Evolutionary conservation across 2,797 vertebrate species (phyloP).

Genomic region (Amphiprion clarkii): DNA sequence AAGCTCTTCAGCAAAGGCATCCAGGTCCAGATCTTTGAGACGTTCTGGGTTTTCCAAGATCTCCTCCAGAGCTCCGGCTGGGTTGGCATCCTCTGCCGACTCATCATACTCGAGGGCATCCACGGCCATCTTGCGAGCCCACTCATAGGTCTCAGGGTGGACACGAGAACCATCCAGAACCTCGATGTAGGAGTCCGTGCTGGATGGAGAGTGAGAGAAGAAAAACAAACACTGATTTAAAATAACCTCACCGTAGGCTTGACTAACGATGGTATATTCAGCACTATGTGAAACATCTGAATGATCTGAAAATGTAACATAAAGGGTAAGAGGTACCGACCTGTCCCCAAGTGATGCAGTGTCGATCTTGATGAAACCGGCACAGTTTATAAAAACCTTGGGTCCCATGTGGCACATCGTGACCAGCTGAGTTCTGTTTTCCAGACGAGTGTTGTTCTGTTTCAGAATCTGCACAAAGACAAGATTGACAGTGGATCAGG

Average conservation of each 20-base stretch:
- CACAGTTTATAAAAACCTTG: conserved; percentile 99
- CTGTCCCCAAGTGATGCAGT: conserved; percentile 98
- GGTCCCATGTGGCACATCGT: conserved; percentile 99
- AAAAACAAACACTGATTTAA: neutral
- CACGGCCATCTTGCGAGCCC: conserved; percentile 99
- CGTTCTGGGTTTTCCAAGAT: conserved; percentile 98
- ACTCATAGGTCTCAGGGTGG: conserved; percentile 98
- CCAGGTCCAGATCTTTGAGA: conserved; percentile 96
- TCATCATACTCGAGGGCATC: conserved; percentile 99
- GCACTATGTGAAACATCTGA: neutral
- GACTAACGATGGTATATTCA: neutral
- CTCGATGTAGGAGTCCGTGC: conserved; percentile 98
- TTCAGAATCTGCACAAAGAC: conserved; percentile 91
- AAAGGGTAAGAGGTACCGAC: conserved; percentile 68
- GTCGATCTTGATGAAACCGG: conserved; percentile 99
- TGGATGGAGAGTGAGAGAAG: conserved; percentile 63
- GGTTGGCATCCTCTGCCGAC: conserved; percentile 98
- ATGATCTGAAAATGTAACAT: neutral
- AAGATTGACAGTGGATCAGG: neutral
- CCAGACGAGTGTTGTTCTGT: conserved; percentile 98
- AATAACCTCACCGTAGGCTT: neutral
- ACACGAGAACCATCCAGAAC: conserved; percentile 98
- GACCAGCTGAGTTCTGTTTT: conserved; percentile 98
- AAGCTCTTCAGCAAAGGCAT: conserved; percentile 98
- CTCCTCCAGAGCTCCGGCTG: conserved; percentile 96